These are phyloP conservation scores for Scyliorhinus canicula DNA, from an alignment of 2,797 vertebrate species.

Conservation along the genomic window DNA sequence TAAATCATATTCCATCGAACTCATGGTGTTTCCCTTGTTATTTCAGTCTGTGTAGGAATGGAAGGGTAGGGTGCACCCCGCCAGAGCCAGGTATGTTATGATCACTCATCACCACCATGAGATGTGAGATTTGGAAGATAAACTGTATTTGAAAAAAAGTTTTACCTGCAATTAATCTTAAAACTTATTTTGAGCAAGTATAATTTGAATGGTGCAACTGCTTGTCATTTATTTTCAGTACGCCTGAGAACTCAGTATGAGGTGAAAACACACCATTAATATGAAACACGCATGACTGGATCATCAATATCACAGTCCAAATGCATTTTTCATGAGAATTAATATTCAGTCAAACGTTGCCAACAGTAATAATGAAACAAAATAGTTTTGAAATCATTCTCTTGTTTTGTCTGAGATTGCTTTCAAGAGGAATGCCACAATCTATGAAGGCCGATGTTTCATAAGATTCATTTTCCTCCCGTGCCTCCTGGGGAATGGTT, in stretches of 20 bases:
- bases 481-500: not conserved
- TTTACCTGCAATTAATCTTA: not conserved
- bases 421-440: not conserved
- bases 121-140: not conserved
- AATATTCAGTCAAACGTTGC: not conserved
- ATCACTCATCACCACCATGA: not conserved
- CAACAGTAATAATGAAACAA: not conserved
- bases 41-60: slow-evolving; percentile 66
- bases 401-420: not conserved
- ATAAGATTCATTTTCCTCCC: not conserved
- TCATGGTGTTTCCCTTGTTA: not conserved
- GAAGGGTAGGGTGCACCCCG: slow-evolving; percentile 68
- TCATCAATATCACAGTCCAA: not conserved
- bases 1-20: not conserved
- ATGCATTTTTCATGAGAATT: not conserved
- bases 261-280: not conserved
- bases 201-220: not conserved
- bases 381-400: not conserved
- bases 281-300: not conserved
- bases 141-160: not conserved
- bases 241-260: not conserved
- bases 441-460: not conserved
- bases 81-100: slow-evolving; percentile 63
- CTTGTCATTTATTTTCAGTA: not conserved
- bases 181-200: not conserved